Evolutionary conservation across 2,797 vertebrate species (phyloP).

Genomic region (Coccyzus lansbergi): DNA sequence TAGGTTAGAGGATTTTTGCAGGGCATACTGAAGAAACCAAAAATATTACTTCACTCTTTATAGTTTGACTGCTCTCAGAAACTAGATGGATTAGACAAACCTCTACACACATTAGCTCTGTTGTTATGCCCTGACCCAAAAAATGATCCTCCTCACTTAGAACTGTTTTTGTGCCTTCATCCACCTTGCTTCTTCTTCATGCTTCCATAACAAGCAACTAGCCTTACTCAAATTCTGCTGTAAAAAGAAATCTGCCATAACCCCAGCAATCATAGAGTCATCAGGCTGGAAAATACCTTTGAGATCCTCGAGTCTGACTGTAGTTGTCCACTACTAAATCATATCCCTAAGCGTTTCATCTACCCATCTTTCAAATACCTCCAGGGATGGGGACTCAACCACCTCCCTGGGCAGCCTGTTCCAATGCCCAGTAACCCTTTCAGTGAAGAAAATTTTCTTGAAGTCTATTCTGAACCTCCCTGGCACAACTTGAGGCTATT

Average conservation of each 20-base stretch:
- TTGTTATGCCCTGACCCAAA: neutral
- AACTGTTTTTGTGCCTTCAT: neutral
- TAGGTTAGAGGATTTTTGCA: neutral
- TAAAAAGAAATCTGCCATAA: neutral
- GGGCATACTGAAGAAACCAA: neutral
- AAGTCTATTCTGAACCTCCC: too few relatives aligned
- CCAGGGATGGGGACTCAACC: too few relatives aligned
- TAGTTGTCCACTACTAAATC: too few relatives aligned
- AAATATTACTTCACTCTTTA: neutral
- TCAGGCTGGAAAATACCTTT: too few relatives aligned
- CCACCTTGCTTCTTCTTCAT: neutral
- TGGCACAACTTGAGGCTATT: too few relatives aligned
- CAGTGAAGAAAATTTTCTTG: too few relatives aligned
- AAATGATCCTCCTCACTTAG: neutral
- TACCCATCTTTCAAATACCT: too few relatives aligned
- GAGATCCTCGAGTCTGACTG: too few relatives aligned
- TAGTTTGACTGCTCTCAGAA: neutral
- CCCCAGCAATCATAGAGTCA: too few relatives aligned
- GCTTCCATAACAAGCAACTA: neutral
- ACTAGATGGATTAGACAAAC: neutral
- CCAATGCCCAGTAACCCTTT: too few relatives aligned
- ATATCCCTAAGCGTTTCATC: too few relatives aligned
- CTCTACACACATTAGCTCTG: rapidly evolving
- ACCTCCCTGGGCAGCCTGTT: too few relatives aligned
- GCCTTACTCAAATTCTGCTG: neutral